Evolutionary conservation across 2,113 vertebrate species (phyloP), one percentile per base, ranked within the genome.

Genomic region (Seriola aureovittata): DNA sequence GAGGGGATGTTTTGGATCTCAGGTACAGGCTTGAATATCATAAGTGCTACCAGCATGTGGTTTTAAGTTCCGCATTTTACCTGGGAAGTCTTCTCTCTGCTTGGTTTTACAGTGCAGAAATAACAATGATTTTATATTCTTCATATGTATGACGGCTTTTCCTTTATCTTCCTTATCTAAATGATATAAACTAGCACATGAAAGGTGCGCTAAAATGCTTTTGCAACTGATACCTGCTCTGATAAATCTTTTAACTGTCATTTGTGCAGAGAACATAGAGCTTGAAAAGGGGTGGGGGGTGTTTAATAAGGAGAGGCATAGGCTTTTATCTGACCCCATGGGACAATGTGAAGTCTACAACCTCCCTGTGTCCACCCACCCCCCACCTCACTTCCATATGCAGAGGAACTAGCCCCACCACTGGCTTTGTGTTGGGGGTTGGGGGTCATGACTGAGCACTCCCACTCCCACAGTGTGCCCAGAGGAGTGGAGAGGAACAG

Each of bases 251-350:
- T 71, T 60, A 69, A 86, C 63, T 50, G 54, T 68, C 23, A 60
- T 84, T 86, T 85, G 82, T 88, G 70, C 76, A 50, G 66, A 82
- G 70, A 63, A 25, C 59, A 25, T 9, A 38, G 69, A 44, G 79
- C 40, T 50, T 48, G 52, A 38, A 38, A 60, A 52, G 68, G 48
- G 63, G 54, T 78, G 58, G 58, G 50, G 54, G 10, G 54, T 2
- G n/a, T 72, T 77, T 52, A 72, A 67, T 78, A 66, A 90, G 81
- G 60, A 75, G 72, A 64, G 85, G 78, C 54, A 44, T 80, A 85
- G 79, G 93, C 90, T 91, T 90, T 91, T 88, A 93, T 94, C 88
- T 93, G 91, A 93, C 91, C 93, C 88, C 89, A 82, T 88, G 89
- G 89, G 92, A 93, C 84, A 72, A 80, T 71, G 87, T 84, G 88